A percentile compares a stretch with the other conserved stretches of the same genome.
phyloP scores from a whole-genome alignment of 2,113 vertebrate species.

The Platysternon megacephalum region DNA sequence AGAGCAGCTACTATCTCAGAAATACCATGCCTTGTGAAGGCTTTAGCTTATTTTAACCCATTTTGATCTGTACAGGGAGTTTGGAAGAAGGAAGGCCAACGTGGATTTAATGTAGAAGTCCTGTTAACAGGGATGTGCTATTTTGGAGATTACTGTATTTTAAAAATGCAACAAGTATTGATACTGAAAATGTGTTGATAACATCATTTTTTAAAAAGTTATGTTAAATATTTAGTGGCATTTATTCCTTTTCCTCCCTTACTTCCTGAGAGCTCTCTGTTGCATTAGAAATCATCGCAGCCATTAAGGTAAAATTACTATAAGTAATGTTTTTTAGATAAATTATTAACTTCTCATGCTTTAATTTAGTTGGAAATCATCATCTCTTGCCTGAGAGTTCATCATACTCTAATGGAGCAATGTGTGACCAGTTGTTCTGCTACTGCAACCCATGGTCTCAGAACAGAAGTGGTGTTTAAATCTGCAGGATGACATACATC shows the following conservation, averaged over 20 bases:
- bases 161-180: fast-evolving
- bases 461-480: slow-evolving; percentile 83
- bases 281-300: not conserved
- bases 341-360: slow-evolving; percentile 1
- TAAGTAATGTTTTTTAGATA: slow-evolving; percentile 10
- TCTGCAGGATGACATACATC: slow-evolving; percentile 80
- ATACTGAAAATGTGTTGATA: not conserved
- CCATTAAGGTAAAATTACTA: not conserved
- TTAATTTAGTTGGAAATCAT: slow-evolving; percentile 46
- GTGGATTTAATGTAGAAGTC: not conserved
- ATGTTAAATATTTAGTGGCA: not conserved
- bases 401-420: slow-evolving; percentile 56
- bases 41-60: not conserved
- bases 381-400: slow-evolving; percentile 57
- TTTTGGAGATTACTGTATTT: not conserved
- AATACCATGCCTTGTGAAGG: not conserved
- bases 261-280: not conserved
- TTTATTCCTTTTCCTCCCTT: not conserved
- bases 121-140: not conserved
- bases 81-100: not conserved
- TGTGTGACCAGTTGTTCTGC: slow-evolving; percentile 57
- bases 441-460: slow-evolving; percentile 77
- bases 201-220: fast-evolving
- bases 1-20: slow-evolving; percentile 49
- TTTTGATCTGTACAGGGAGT: not conserved